Base-by-base conservation (phyloP, 2,113 vertebrate genomes). In the Platysteira castanea region DNA sequence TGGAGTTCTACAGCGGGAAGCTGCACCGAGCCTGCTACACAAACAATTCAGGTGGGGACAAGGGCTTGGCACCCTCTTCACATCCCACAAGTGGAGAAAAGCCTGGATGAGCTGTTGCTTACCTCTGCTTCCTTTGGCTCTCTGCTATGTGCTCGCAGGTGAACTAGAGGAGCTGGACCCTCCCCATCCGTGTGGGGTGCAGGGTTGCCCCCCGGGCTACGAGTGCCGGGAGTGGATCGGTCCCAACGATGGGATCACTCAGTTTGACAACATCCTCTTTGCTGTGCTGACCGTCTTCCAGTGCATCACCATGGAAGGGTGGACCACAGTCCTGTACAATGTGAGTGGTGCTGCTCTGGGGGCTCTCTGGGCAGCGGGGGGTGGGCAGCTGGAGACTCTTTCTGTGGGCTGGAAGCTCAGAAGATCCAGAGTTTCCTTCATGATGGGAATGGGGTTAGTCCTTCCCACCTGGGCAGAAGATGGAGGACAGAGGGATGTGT, bases 271-370 rank as follows among this genome's bases (percentile, higher is more conserved):
- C 98, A 99, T 99, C 98, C 98, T 99, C 67, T 99, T 99, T 76
- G 99, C 99, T 68, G 98, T 99, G 88, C 98, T 99, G 96, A 99
- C 99, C 1, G 99, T 99, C 97, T 99, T 99, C 98, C 99, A 99
- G 97, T 99, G 99, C 97, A 99, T 99, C 97, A 99, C 99, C 96
- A 99, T 99, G 99, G 99, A 99, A 98, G 99, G 99, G 83, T 99
- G 99, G 99, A 99, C 99, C 96, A 99, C 99, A 59, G 99, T 99
- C 84, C 98, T 99, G 94, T 99, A 99, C 97, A 99, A 99, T 33
- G 99, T 99, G 94, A 98, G 99, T 98, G 44, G 14, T 2, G 3
- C 7, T n/a, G 23, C 35, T 21, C 12, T 19, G 35, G 39, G 23
- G 31, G 49, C 46, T 41, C 46, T 37, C 26, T 42, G 53, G 59